A percentile compares a stretch with the other conserved stretches of the same genome.
Evolutionary conservation across 1,140 invertebrate species (phyloP).

Genomic region (Anagrus nilaparvatae): DNA sequence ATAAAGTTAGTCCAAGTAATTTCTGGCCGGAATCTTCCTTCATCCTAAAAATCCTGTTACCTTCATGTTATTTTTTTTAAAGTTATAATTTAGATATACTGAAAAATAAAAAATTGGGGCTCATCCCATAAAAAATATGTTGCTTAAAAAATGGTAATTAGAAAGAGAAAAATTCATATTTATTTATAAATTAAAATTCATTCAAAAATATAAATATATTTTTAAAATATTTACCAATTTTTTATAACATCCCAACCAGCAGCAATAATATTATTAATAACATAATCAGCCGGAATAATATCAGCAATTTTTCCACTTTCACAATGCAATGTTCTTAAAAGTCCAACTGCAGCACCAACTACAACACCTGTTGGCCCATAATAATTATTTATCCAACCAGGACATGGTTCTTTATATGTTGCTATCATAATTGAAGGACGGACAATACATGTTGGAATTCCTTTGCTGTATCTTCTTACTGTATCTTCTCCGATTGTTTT

Average conservation of each 20-base stretch:
- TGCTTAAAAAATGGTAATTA: background rate
- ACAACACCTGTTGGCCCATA: slow-evolving; percentile 67
- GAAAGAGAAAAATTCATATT: background rate
- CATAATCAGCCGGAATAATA: slow-evolving; percentile 78
- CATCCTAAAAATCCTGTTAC: too few relatives aligned
- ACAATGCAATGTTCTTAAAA: slow-evolving; percentile 61
- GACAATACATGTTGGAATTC: slow-evolving; percentile 63
- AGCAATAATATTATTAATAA: slow-evolving; percentile 71
- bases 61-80: too few relatives aligned
- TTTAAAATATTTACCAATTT: slow-evolving; percentile 28
- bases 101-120: too few relatives aligned
- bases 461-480: slow-evolving; percentile 50
- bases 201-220: background rate
- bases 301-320: slow-evolving; percentile 56
- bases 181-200: background rate
- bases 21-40: too few relatives aligned
- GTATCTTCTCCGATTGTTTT: slow-evolving; percentile 73
- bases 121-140: too few relatives aligned
- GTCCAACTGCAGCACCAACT: slow-evolving; percentile 58
- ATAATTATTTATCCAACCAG: slow-evolving; percentile 80
- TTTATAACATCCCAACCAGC: slow-evolving; percentile 55
- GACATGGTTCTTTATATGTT: slow-evolving; percentile 58
- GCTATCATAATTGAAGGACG: slow-evolving; percentile 68
- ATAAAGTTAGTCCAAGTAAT: too few relatives aligned
- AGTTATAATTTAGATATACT: too few relatives aligned